Evolutionary conservation across 2,888 invertebrate species (phyloP).

Genomic region (Physocephala rufipes): DNA sequence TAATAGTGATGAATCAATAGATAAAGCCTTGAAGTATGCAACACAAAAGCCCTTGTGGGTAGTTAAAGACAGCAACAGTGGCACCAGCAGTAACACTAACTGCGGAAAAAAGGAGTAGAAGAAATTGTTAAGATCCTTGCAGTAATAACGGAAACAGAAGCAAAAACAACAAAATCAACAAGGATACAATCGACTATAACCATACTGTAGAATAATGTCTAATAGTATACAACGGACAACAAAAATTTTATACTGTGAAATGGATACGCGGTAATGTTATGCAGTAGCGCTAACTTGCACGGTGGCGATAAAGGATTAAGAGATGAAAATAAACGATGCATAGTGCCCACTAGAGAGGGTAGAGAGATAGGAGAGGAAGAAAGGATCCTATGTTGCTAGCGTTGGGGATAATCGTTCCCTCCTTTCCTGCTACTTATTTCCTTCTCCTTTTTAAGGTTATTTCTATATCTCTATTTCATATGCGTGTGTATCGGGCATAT

Average conservation of each 20-base stretch:
- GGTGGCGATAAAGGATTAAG: slow-evolving; percentile 37
- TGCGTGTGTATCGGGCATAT: slow-evolving; percentile 10
- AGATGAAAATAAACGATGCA: slow-evolving; percentile 26
- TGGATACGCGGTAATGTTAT: background rate
- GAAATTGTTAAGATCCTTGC: no score
- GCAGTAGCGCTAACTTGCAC: slow-evolving; percentile 22
- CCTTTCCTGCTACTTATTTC: no score
- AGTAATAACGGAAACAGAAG: no score
- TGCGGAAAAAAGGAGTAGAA: no score
- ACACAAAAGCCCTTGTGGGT: slow-evolving; percentile 8
- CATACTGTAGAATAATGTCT: background rate
- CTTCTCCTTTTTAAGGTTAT: slow-evolving; percentile 7
- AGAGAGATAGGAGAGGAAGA: no score
- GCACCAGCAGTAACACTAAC: slow-evolving; percentile 6
- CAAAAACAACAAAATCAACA: slow-evolving; percentile 6
- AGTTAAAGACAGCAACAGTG: slow-evolving; percentile 1
- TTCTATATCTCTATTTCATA: background rate
- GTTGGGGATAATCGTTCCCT: background rate
- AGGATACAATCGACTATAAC: slow-evolving; percentile 17
- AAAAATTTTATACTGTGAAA: no score
- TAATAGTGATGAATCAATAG: slow-evolving; percentile 34
- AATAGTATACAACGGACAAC: no score
- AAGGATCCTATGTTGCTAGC: no score
- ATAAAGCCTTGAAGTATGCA: slow-evolving; percentile 25
- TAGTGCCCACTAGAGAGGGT: slow-evolving; percentile 3